Base-by-base conservation (phyloP, 2,888 invertebrate species). In the Platypus cylindrus region DNA sequence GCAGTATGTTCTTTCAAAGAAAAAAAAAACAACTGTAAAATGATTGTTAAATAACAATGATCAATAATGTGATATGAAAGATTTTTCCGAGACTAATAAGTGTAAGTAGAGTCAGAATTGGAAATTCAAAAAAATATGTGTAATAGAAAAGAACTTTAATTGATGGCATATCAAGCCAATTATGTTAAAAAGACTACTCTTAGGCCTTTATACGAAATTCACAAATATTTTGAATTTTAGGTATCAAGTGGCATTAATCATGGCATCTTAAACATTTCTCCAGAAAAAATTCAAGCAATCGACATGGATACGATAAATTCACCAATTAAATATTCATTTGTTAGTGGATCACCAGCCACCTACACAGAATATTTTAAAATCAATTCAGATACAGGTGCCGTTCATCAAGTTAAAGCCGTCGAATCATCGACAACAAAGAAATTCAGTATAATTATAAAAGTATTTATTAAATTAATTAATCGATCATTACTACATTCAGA, bases 261-360 rank as follows among this genome's bases (percentile, higher is more conserved):
- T 30, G 90, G 89, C 2, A 77, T 86, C 15, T 69, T 91, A 14
- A 78, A 80, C 38, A 76, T 90, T 13, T 73, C 76, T 18, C 90
- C 90, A 0, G 87, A 87, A 55, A 81, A 85, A 56, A 86, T 91
- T 41, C 84, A 86, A 62, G 90, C 90, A 0, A 77, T 85, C 0
- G 90, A 91, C 59, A 79, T 85, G 74, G 90, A 90, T 54, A 85
- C 87, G 1, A 70, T 90, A 27, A 82, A 85, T 53, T 75, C 85
- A 1, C 76, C 80, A 1, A 86, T 91, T 41, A 71, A 71, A 33
- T 90, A 89, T 58, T 78, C 74, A 36, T 86, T 90, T 52, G 71
- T 81, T 9, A 81, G 78, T 44, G 90, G 89, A 0, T 75, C 72
- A 45, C 90, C 89, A 0, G 67, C 75, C 5, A 73, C 75, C 37